These are phyloP conservation scores for Oplegnathus fasciatus DNA, from an alignment of 2,113 vertebrate species.

Conservation along the genomic window DNA sequence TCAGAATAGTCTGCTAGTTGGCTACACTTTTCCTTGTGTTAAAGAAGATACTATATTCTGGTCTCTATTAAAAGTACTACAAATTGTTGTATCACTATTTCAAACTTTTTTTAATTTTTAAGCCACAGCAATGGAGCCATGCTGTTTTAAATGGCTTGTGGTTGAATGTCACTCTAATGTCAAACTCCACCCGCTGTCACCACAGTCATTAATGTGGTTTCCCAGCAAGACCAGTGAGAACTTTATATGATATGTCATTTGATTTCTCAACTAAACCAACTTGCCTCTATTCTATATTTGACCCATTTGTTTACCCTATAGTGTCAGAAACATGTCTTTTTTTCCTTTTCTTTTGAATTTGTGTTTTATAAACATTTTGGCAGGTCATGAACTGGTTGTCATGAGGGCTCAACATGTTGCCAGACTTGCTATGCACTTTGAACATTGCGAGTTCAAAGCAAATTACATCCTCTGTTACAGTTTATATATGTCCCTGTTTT, in stretches of 20 bases:
- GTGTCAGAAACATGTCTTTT: neutral
- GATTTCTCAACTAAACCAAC: slow-evolving; percentile 25
- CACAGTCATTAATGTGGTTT: slow-evolving; percentile 64
- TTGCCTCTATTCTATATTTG: slow-evolving; percentile 7
- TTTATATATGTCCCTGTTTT: neutral
- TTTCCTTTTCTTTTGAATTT: slow-evolving; percentile 22
- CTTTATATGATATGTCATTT: slow-evolving; percentile 45
- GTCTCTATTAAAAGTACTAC: slow-evolving; percentile 1
- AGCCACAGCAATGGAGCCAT: slow-evolving; percentile 25
- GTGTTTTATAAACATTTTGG: slow-evolving; percentile 24
- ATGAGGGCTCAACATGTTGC: slow-evolving; percentile 32
- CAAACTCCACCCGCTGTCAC: slow-evolving; percentile 62
- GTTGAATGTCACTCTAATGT: slow-evolving; percentile 48
- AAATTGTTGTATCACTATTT: neutral
- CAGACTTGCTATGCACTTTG: neutral
- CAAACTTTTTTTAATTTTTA: slow-evolving; percentile 1
- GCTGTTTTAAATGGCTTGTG: slow-evolving; percentile 51
- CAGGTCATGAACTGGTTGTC: slow-evolving; percentile 18
- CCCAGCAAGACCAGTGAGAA: slow-evolving; percentile 55
- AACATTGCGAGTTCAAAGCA: slow-evolving; percentile 26
- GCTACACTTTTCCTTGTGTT: neutral
- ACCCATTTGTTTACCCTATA: slow-evolving; percentile 3
- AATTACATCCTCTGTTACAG: neutral
- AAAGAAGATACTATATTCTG: neutral
- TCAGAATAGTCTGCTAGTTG: neutral